Percentiles rank a stretch among this genome's conserved stretches.
These are phyloP conservation scores for Plestiodon gilberti DNA, from an alignment of 2,113 vertebrate species.

Conservation along the genomic window DNA sequence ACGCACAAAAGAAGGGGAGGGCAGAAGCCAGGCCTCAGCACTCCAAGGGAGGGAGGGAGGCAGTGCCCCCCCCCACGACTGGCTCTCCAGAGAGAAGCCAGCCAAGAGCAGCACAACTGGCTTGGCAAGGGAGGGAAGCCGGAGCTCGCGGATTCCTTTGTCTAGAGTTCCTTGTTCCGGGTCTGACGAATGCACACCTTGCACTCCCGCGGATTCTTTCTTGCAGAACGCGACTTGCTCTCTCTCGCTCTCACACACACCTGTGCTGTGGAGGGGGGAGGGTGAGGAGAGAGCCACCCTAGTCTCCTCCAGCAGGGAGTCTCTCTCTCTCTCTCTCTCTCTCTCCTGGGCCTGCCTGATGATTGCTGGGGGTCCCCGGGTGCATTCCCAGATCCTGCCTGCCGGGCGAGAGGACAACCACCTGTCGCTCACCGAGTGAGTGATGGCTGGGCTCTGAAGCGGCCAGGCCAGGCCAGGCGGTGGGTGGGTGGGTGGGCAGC, in stretches of 20 bases:
- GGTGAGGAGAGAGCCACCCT: too few relatives aligned
- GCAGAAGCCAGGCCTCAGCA: not conserved
- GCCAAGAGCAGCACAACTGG: not conserved
- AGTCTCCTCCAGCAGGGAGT: not conserved
- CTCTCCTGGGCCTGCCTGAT: not conserved
- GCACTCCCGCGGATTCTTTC: not conserved
- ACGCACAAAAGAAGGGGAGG: not conserved
- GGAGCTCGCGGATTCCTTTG: not conserved
- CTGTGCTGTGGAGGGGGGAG: not conserved
- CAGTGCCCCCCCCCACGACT: too few relatives aligned
- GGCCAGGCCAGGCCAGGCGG: not conserved
- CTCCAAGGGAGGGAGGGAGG: not conserved
- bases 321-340: too few relatives aligned
- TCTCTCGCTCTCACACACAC: not conserved
- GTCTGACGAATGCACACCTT: not conserved
- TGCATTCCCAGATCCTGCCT: not conserved
- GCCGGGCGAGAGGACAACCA: not conserved
- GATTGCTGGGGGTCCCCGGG: too few relatives aligned
- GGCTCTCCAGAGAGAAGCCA: not conserved
- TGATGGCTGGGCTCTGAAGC: not conserved
- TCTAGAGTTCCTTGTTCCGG: slow-evolving; percentile 5
- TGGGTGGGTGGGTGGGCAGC: too few relatives aligned
- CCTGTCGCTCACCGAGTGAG: not conserved
- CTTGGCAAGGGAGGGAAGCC: not conserved
- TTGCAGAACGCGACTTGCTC: too few relatives aligned